Evolutionary conservation across 2,797 vertebrate genomes (phyloP), one percentile per base, ranked within the genome.

Genomic region (Acrossocheilus fasciatus): DNA sequence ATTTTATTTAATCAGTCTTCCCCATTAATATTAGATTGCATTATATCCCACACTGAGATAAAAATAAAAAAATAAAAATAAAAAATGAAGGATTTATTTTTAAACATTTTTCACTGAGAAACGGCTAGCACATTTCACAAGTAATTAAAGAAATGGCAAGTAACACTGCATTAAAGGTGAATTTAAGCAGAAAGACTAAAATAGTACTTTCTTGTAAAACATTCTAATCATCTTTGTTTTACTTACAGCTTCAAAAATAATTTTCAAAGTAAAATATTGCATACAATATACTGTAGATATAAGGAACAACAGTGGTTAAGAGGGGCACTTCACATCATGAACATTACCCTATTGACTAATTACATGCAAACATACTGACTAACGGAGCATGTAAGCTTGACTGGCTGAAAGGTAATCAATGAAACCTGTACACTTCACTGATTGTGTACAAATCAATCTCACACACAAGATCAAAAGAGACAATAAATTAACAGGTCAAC

Each of bases 301-400:
- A 34, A 34, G 62, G 14, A 43, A 43, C 12, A 62, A 30, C 17
- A 15, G 39, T 64, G 15, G n/a, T 79, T 78, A n/a, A 79, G 59
- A 10, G 7, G 54, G 81, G 26, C 36, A 15, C 20, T 69, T 70
- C 26, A 43, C 36, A 80, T 43, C 74, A 26, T 10, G 23, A 85
- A 41, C 26, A 66, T 80, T 87, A 85, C 81, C 80, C 47, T 17
- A 41, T 50, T 23, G 85, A 66, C 59, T 54, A 66, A 57, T 66
- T 70, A 59, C 68, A 88, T 85, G 72, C 41, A 62, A 62, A 88
- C 85, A 87, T 79, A 77, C 73, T 17, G 83, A 87, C 43, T 85
- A 85, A 43, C 39, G 1, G 26, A 85, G 39, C 75, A 45, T 70
- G 47, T 70, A 70, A 57, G 74, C 59, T 52, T 69, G 62, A 69